Base-by-base conservation (phyloP, 2,113 vertebrate species). In the Irena cyanogastra region DNA sequence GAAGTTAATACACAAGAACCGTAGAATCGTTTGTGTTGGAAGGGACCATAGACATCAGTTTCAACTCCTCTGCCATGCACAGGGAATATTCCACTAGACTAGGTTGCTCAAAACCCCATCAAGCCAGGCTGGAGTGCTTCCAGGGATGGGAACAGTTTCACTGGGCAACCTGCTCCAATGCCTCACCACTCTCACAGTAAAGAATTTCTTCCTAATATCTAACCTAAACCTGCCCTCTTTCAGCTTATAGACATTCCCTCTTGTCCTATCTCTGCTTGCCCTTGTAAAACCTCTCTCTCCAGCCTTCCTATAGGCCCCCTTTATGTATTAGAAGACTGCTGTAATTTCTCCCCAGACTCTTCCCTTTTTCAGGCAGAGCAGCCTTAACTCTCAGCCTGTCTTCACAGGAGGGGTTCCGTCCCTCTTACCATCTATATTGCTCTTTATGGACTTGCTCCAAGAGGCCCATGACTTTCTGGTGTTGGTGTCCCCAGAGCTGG, bases 61-160 rank as follows among this genome's bases (percentile, higher is more conserved):
- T 39, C 60, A 45, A 24, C 1, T 1, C 4, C 26, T 5, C 9
- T 21, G 11, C 13, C 45, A n/a, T 3, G 5, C 23, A n/a, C 33
- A 66, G 23, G 44, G 13, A 59, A 59, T 45, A 19, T 75, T 82
- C 33, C 23, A 30, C 47, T 6, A 26, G 45, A 60, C 16, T 24
- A 31, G 7, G 16, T 26, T 53, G 14, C 9, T 68, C 24, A 41
- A 17, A 53, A 28, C 16, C 20, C 6, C 9, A 12, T 30, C 16
- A 19, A 21, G 6, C 39, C 33, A 22, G 28, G 13, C 39, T 45
- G 19, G 27, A 45, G 26, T 9, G n/a, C 11, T 66, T 60, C 10
- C 23, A 53, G 19, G 19, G 16, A n/a, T 42, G 37, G 15, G 8
- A 5, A 30, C 33, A n/a, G 3, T 50, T 81, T 74, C 37, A 59